These are phyloP conservation scores for Mastigias papua DNA, from an alignment of 30 jellyfish, hydroid and myxozoan species.

Conservation along the genomic window DNA sequence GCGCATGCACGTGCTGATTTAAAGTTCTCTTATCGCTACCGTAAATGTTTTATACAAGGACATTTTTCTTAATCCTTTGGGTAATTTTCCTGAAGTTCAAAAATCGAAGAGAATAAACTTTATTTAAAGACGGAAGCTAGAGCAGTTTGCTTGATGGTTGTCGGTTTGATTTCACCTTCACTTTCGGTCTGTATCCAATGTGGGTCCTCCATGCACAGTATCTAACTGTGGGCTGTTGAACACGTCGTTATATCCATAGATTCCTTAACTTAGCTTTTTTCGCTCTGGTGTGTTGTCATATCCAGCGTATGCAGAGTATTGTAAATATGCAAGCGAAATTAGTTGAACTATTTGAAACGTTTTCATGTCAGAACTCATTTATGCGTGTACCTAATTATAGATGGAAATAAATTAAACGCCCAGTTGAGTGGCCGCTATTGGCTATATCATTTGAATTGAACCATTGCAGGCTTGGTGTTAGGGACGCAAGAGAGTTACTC, in stretches of 20 bases:
- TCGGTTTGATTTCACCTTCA: not conserved
- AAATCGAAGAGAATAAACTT: not conserved
- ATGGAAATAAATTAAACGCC: no score
- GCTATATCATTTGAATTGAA: not conserved
- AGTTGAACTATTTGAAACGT: not conserved
- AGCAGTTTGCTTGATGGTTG: not conserved
- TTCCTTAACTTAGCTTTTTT: no score
- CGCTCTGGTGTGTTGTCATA: no score
- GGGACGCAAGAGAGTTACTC: not conserved
- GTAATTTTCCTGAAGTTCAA: not conserved
- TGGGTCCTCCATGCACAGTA: no score
- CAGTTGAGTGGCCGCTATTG: not conserved
- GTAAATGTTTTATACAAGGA: not conserved
- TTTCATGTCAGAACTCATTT: no score
- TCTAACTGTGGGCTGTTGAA: no score
- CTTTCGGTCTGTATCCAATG: not conserved
- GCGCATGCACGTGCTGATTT: conserved; percentile 62
- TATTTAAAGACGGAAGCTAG: not conserved
- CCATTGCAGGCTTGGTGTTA: not conserved
- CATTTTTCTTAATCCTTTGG: not conserved
- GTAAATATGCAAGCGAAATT: no score
- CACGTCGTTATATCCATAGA: no score
- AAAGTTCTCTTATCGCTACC: not conserved
- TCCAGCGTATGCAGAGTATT: no score
- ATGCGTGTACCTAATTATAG: no score